phyloP scores from a whole-genome alignment of 1,140 invertebrate genomes.

The Neocloeon triangulifer region DNA sequence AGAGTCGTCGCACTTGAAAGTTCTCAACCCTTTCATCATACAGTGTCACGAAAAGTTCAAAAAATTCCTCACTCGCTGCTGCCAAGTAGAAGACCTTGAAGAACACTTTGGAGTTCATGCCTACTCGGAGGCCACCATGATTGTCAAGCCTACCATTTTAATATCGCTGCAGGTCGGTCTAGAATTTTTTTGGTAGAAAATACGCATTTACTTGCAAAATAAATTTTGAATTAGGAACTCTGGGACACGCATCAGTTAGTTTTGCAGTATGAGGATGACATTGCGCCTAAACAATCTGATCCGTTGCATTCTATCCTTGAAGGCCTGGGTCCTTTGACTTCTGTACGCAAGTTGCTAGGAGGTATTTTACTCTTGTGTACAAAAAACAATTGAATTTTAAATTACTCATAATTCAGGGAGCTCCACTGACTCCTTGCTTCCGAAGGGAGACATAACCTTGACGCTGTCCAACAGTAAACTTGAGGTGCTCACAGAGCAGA shows the following conservation, averaged over 20 bases:
- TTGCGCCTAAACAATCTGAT: slow-evolving; percentile 43
- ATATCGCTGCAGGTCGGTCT: slow-evolving; percentile 33
- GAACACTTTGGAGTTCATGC: slow-evolving; percentile 49
- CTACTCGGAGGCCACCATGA: slow-evolving; percentile 51
- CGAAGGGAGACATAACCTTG: slow-evolving; percentile 47
- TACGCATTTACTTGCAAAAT: not conserved
- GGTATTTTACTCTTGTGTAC: slow-evolving; percentile 22
- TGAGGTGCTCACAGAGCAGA: slow-evolving; percentile 16
- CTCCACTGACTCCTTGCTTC: slow-evolving; percentile 17
- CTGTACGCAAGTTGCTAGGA: slow-evolving; percentile 16
- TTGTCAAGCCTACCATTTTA: slow-evolving; percentile 46
- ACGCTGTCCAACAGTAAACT: slow-evolving; percentile 50
- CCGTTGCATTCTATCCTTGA: slow-evolving; percentile 45
- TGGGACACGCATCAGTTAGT: slow-evolving; percentile 41
- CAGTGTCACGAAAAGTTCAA: slow-evolving; percentile 62
- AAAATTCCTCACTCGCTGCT: slow-evolving; percentile 44
- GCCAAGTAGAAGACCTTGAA: slow-evolving; percentile 47
- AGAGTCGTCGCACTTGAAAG: slow-evolving; percentile 48
- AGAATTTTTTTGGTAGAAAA: slow-evolving; percentile 1
- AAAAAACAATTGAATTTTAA: too few relatives aligned
- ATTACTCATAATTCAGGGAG: too few relatives aligned
- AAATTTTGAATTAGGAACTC: slow-evolving; percentile 25
- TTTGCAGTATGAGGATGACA: slow-evolving; percentile 40
- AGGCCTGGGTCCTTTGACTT: slow-evolving; percentile 39
- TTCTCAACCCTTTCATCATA: slow-evolving; percentile 54